Evolutionary conservation across 2,113 vertebrate genomes (phyloP), one percentile per base, ranked within the genome.

Genomic region (Synodontis membranacea): DNA sequence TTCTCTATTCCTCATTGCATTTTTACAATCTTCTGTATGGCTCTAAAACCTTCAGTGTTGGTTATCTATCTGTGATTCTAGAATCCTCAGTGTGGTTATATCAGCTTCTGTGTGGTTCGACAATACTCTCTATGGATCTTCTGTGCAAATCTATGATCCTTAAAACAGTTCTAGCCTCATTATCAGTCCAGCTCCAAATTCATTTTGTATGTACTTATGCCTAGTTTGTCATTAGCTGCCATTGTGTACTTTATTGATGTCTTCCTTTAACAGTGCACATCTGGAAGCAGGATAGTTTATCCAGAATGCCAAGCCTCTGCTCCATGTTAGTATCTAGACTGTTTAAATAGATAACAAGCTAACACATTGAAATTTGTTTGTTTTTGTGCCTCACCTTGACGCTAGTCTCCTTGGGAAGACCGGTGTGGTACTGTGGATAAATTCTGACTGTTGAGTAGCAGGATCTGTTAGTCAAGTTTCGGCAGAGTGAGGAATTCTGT

Each of bases 391-490:
- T 39, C 93, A 98, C 97, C 96, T 97, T 97, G n/a, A 98, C 94
- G 60, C 94, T 96, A 91, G 95, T 97, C 54, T 97, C 96, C 91
- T 95, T 95, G 66, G 97, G 96, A 90, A 98, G 95, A 68, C 97
- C 97, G 0, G 96, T 97, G 91, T 93, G 94, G 0, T 97, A 97
- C 78, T 97, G 96, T 17, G 97, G 96, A 88, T 95, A 96, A 42
- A 98, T 95, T 87, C 93, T 88, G 83, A 97, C 88, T 8, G 95
- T 96, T 89, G 95, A 92, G 37, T 96, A 94, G 70, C 94, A 94
- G 1, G 28, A 85, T 88, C 93, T 94, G 91, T 94, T 94, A 88
- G 92, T 91, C 84, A 90, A 72, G 10, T 91, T 37, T 25, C 87
- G 88, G 19, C 89, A 91, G 1, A 92, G 93, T 37, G 95, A 93